phyloP scores from a whole-genome alignment of 2,888 invertebrate genomes.

The Lycaena phlaeas region DNA sequence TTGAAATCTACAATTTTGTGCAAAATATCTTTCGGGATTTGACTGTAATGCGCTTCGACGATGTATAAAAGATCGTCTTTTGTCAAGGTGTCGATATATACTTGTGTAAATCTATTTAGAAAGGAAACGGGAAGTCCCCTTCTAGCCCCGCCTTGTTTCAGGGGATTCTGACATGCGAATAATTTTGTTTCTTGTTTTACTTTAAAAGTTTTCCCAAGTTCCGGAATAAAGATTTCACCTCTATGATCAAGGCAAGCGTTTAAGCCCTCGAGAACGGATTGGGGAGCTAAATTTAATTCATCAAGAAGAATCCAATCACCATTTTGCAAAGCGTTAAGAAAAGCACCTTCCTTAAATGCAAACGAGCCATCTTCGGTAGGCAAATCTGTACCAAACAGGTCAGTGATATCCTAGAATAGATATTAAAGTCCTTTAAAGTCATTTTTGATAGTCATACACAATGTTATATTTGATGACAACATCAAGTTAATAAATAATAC shows the following conservation, averaged over 20 bases:
- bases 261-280: conserved; percentile 97
- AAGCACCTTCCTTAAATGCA: conserved; percentile 96
- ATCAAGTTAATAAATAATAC: too few relatives aligned
- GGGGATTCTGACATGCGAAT: conserved; percentile 98
- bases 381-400: conserved; percentile 97
- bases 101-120: conserved; percentile 96
- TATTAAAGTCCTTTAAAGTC: too few relatives aligned
- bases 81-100: conserved; percentile 77
- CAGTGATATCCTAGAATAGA: conserved; percentile 86
- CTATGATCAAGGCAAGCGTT: conserved; percentile 99
- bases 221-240: conserved; percentile 95
- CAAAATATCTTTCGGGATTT: conserved; percentile 74
- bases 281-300: conserved; percentile 98
- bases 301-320: conserved; percentile 98
- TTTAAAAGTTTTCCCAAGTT: conserved; percentile 88
- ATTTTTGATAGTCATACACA: too few relatives aligned
- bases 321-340: conserved; percentile 91
- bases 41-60: conserved; percentile 76
- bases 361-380: conserved; percentile 96
- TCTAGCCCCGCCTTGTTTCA: conserved; percentile 95
- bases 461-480: too few relatives aligned
- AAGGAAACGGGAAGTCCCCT: conserved; percentile 97
- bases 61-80: conserved; percentile 79
- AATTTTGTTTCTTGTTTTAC: conserved; percentile 85
- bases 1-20: conserved; percentile 86